These are phyloP conservation scores for Leucophora obtusa DNA, from an alignment of 2,888 invertebrate species.

Conservation along the genomic window DNA sequence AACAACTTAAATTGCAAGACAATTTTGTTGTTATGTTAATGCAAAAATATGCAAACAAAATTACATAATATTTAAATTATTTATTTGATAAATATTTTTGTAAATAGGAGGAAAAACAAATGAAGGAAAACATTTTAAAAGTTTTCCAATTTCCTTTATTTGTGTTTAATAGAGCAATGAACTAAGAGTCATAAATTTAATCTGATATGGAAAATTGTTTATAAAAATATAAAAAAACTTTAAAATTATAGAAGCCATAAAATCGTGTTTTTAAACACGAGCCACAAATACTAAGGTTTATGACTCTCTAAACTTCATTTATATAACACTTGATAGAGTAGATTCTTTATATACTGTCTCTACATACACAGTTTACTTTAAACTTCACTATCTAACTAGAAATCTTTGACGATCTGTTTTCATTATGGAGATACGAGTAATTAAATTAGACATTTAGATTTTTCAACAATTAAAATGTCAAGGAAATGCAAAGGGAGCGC, in stretches of 20 bases:
- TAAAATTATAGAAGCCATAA: conserved; percentile 1
- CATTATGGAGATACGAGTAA: conserved; percentile 1
- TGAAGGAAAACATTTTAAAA: not conserved
- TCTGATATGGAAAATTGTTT: not conserved
- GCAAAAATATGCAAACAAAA: not conserved
- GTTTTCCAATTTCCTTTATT: conserved; percentile 2
- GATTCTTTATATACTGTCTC: not conserved
- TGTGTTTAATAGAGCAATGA: conserved; percentile 13
- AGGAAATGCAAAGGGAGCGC: not conserved
- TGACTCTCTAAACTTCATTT: not conserved
- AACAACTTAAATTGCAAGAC: conserved; percentile 11
- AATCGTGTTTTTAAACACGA: conserved; percentile 5
- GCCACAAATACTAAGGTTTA: not conserved
- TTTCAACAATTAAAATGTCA: conserved; percentile 1
- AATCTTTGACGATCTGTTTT: not conserved
- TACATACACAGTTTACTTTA: not conserved
- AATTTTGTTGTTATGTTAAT: conserved; percentile 4
- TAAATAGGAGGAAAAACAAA: conserved; percentile 6
- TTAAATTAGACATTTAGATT: conserved; percentile 5
- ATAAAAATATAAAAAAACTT: not conserved
- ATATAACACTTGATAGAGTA: not conserved
- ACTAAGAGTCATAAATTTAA: conserved; percentile 20
- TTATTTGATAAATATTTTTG: conserved; percentile 29
- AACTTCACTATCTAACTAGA: not conserved
- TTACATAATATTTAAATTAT: conserved; percentile 51